Evolutionary conservation across 92 coral and sea anemone species (phyloP).

Genomic region (Blastomussa wellsi): DNA sequence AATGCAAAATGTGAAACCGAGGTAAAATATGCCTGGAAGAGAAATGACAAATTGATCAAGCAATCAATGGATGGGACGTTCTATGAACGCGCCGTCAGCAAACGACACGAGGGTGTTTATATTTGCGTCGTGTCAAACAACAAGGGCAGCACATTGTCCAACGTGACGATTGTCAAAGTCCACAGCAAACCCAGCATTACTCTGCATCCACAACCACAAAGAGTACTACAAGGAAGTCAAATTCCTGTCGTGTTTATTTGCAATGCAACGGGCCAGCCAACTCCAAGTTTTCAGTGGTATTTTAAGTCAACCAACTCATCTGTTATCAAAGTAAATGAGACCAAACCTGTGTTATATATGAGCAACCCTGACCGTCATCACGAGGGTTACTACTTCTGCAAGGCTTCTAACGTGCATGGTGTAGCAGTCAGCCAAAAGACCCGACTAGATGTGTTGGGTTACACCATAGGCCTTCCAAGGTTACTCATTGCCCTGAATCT

Average conservation of each 20-base stretch:
- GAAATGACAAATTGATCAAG: constrained; percentile 39
- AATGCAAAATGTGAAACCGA: constrained; percentile 47
- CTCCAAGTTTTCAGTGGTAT: constrained; percentile 63
- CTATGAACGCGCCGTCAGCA: constrained; percentile 22
- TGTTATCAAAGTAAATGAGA: constrained; percentile 29
- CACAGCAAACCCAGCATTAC: constrained; percentile 57
- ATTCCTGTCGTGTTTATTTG: constrained; percentile 48
- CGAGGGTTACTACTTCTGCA: constrained; percentile 62
- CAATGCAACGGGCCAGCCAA: constrained; percentile 65
- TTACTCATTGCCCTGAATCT: constrained; percentile 46
- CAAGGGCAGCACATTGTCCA: constrained; percentile 59
- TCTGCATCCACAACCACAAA: constrained; percentile 45
- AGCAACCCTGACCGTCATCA: constrained; percentile 31
- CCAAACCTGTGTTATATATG: constrained; percentile 44
- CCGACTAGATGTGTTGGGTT: constrained; percentile 54
- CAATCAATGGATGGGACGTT: constrained; percentile 50
- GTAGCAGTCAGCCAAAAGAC: constrained; percentile 48
- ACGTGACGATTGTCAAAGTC: constrained; percentile 57
- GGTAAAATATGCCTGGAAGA: constrained; percentile 57
- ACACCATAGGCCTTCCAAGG: constrained; percentile 61
- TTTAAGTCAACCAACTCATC: constrained; percentile 41
- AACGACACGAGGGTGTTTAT: constrained; percentile 54
- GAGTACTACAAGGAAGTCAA: constrained; percentile 24
- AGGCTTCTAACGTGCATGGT: constrained; percentile 61
- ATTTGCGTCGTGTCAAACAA: constrained; percentile 59